phyloP scores from a whole-genome alignment of 2,888 invertebrate genomes.

The Philereme vetulata region DNA sequence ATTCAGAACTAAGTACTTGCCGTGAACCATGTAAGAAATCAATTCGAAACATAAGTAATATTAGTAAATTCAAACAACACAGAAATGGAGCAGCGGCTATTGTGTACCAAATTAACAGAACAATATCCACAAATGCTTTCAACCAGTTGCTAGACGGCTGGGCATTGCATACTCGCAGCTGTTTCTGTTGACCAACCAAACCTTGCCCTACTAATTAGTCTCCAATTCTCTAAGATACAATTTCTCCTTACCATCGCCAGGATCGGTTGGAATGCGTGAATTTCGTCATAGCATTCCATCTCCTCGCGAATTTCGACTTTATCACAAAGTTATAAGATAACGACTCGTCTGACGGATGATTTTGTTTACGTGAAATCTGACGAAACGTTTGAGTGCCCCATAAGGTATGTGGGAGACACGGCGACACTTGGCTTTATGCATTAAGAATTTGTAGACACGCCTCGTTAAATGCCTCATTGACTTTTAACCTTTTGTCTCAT shows the following conservation, averaged over 20 bases:
- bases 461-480: slow-evolving; percentile 40
- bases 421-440: slow-evolving; percentile 44
- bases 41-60: slow-evolving; percentile 8
- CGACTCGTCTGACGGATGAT: slow-evolving; percentile 35
- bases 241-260: slow-evolving; percentile 47
- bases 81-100: slow-evolving; percentile 31
- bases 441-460: slow-evolving; percentile 48
- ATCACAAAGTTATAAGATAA: slow-evolving; percentile 38
- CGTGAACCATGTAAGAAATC: slow-evolving; percentile 12
- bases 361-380: slow-evolving; percentile 69
- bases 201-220: slow-evolving; percentile 63
- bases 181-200: slow-evolving; percentile 37
- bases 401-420: slow-evolving; percentile 62
- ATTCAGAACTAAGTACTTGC: slow-evolving; percentile 6
- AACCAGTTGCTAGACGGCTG: slow-evolving; percentile 30
- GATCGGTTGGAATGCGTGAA: slow-evolving; percentile 54
- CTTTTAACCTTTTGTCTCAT: slow-evolving; percentile 39
- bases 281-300: slow-evolving; percentile 47
- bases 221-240: slow-evolving; percentile 55
- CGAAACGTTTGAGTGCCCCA: slow-evolving; percentile 62
- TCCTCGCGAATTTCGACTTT: slow-evolving; percentile 39
- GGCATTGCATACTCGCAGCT: slow-evolving; percentile 38
- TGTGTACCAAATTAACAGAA: slow-evolving; percentile 36
- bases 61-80: slow-evolving; percentile 26
- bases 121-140: slow-evolving; percentile 30